Conservation (phyloP, 2,113 vertebrate species). For the Amphilophus citrinellus region DNA sequence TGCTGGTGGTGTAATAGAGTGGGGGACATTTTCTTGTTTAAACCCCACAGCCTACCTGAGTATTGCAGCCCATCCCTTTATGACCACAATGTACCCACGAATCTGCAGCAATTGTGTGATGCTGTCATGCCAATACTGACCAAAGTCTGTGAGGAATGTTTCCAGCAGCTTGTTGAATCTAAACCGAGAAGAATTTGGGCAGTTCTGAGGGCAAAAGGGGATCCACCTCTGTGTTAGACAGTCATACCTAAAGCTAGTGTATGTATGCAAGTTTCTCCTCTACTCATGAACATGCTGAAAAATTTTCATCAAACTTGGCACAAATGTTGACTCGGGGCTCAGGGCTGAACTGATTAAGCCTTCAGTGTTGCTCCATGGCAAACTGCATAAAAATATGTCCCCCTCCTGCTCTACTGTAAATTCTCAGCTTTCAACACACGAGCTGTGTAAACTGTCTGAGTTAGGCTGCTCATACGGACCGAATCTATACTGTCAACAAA, state of each 20-base stretch:
- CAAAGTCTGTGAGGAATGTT: not conserved
- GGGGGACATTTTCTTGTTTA: too few species aligned
- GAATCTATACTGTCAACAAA: slow-evolving; percentile 35
- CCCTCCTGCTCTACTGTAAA: slow-evolving; percentile 14
- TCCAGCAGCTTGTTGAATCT: not conserved
- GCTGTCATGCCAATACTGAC: not conserved
- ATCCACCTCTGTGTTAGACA: not conserved
- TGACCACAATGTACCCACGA: too few species aligned
- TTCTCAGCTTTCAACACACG: not conserved
- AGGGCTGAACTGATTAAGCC: slow-evolving; percentile 3
- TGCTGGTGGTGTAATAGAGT: too few species aligned
- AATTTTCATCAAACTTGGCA: not conserved
- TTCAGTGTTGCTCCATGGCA: not conserved
- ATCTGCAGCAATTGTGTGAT: not conserved
- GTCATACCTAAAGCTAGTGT: not conserved
- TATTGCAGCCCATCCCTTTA: too few species aligned
- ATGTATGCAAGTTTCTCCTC: not conserved
- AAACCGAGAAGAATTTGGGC: not conserved
- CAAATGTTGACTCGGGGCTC: not conserved
- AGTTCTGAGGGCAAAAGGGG: not conserved
- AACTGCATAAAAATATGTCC: slow-evolving; percentile 19
- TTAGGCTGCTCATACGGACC: not conserved
- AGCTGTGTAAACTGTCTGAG: not conserved
- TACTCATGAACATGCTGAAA: not conserved
- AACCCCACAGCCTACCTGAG: too few species aligned